Base-by-base conservation (phyloP, 2,888 invertebrate species). In the Sycophila texana region DNA sequence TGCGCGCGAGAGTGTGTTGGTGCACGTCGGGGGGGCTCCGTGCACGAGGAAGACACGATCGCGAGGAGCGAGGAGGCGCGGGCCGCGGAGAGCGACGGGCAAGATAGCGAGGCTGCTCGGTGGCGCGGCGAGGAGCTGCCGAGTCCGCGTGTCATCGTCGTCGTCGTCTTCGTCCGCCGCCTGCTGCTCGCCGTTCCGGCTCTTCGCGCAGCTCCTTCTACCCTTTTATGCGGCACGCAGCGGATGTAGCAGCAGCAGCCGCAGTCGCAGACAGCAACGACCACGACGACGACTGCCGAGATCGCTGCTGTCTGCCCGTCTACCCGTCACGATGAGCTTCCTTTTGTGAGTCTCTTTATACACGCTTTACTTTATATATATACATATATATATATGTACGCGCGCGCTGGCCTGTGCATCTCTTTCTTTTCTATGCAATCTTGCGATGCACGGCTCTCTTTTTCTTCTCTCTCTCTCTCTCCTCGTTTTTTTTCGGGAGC, bases 341-440 rank as follows among this genome's bases (percentile, higher is more conserved):
- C 88, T 90, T 84, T 90, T 90, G 90, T 90, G 85, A 89, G 90
- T 89, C 63, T 57, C 68, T 30, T 66, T 30, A n/a, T n/a, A n/a
- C n/a, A n/a, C 18, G 14, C 26, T 71, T 20, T n/a, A 72, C 18
- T 4, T n/a, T 63, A 26, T 26, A 13, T 26, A 26, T 16, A 26
- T 13, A 16, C 16, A 16, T 16, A 30, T 51, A 51, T 51, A 51
- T 12, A 51, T 7, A 51, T 12, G 2, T 7, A 7, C 16, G 16
- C 10, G 10, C 10, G 51, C 14, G 3, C 7, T 2, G 13, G 51
- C 13, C 3, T 16, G 13, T 7, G 13, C 4, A 16, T 53, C 16
- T 53, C n/a, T n/a, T 53, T 53, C 14, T 53, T 53, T 4, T 5
- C 16, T 2, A 13, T 16, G n/a, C n/a, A 16, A 51, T 51, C 5